Base-by-base conservation (phyloP, 1,140 invertebrate genomes). In the Ooceraea biroi region DNA sequence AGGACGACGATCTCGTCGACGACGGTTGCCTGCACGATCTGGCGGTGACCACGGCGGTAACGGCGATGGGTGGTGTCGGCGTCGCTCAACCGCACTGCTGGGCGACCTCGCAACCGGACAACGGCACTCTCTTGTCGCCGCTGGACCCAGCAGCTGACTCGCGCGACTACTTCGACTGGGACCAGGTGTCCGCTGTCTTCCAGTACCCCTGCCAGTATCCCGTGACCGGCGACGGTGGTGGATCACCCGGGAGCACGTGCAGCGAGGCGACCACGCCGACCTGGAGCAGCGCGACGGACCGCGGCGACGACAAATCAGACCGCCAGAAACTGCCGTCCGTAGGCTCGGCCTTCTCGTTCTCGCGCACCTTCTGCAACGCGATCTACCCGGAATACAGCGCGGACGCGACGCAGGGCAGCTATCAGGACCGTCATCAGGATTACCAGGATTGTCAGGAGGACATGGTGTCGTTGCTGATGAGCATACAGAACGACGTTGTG, bases 311-410 rank as follows among this genome's bases (percentile, higher is more conserved):
- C 12, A 65, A 74, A 14, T 58, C 83, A 0, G 83, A 84, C 0
- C 61, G 44, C 10, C 88, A 89, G 25, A 87, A 91, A 46, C 82
- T 94, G 5, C 94, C 94, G 0, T 88, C 94, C 1, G 89, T 94
- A 5, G 89, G 86, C 5, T 91, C 91, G 0, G 94, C 93, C 0
- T 94, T 94, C 30, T 93, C 93, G 0, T 94, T 94, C 68, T 94
- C 93, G 0, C 83, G 91, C 2, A 89, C 86, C 27, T 93, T 93
- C 71, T 85, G 63, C 3, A 89, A 83, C 19, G 69, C 69, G 4
- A 82, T 85, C 19, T 92, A 91, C 41, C 83, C 89, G 5, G 89
- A 91, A 0, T 85, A 76, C 2, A 74, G 63, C 25, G 7, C 84
- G n/a, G 85, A 87, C 46, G 71, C 63, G 61, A 36, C 36, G 36